Conservation (phyloP, 2,888 invertebrate species). For the Drosophila quinaria region DNA sequence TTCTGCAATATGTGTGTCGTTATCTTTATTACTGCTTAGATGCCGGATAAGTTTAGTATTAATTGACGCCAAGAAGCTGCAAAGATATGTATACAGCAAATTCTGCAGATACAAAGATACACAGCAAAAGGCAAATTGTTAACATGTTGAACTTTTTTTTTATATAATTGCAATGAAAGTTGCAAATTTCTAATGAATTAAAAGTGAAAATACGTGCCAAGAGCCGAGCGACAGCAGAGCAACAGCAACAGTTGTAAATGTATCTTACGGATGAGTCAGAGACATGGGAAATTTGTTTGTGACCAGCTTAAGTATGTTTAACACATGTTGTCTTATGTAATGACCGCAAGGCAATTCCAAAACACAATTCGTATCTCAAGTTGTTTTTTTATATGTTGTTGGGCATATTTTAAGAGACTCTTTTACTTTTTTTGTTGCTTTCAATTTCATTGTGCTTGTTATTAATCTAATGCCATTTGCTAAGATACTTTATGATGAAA, state of each 20-base stretch:
- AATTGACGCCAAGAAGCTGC: slow-evolving; percentile 13
- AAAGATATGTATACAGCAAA: slow-evolving; percentile 3
- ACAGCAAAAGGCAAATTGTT: neutral
- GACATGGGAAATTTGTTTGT: slow-evolving; percentile 27
- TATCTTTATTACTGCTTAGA: slow-evolving; percentile 43
- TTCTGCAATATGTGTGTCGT: slow-evolving; percentile 44
- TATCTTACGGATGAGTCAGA: slow-evolving; percentile 53
- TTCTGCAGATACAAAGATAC: neutral
- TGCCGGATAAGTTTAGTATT: slow-evolving; percentile 10
- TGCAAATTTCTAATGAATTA: slow-evolving; percentile 47
- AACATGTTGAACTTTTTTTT: slow-evolving; percentile 9
- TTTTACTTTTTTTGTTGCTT: slow-evolving; percentile 14
- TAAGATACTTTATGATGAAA: slow-evolving; percentile 12
- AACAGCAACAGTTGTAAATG: slow-evolving; percentile 21
- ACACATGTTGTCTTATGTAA: slow-evolving; percentile 46
- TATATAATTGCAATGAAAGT: slow-evolving; percentile 61
- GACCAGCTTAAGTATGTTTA: slow-evolving; percentile 24
- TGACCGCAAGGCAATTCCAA: neutral
- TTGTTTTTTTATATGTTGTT: slow-evolving; percentile 3
- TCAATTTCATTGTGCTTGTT: slow-evolving; percentile 24
- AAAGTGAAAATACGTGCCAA: slow-evolving; percentile 64
- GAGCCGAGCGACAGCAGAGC: slow-evolving; percentile 7
- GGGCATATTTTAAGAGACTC: slow-evolving; percentile 3
- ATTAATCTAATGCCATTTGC: slow-evolving; percentile 30
- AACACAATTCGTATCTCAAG: slow-evolving; percentile 17